Base-by-base conservation (phyloP, 2,888 invertebrate species). In the Perdita meconis region DNA sequence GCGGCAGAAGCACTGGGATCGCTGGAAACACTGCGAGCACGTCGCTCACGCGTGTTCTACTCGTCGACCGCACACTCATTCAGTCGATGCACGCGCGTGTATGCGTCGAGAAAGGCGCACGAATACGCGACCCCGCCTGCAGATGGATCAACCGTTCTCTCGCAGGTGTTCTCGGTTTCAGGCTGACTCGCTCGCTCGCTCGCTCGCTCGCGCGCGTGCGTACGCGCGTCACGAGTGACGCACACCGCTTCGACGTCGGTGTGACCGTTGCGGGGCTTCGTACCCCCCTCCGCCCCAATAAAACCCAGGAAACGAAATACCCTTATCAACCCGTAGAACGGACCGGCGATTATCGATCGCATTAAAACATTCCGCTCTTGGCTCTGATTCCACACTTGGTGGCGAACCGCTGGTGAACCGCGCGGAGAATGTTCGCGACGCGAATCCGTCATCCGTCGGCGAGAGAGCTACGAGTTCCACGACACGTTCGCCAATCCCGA, bases 71-170 rank as follows among this genome's bases (percentile, higher is more conserved):
- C 42, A 53, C 50, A 44, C 56, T 38, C 50, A 36, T 56, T 42
- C 59, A 42, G 16, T 22, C 8, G 40, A 56, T 36, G 55, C 59
- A 77, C 78, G 78, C 61, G 67, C 44, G 34, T 50, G 36, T 16
- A 8, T 30, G 36, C 16, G 19, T 19, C 67, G 56, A n/a, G 67
- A 60, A 60, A 67, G 50, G 44, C 57, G 42, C 42, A 56, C 60
- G 42, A 73, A 61, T 61, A 66, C 42, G 50, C 38, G 60, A 56
- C 66, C 75, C 55, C 75, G 66, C 59, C 65, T 74, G 51, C 38
- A 55, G 53, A 55, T 53, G 65, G 19, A 60, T 60, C 65, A n/a
- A 63, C 56, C 71, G 66, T 55, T 40, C 60, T 65, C 60, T 12
- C 60, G 22, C 71, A 70, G 83, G 61, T 79, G 73, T 63, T 40